A percentile compares a stretch with the other conserved stretches of the same genome.
phyloP scores from a whole-genome alignment of 2,888 invertebrate species.

The Mayetiola destructor region DNA sequence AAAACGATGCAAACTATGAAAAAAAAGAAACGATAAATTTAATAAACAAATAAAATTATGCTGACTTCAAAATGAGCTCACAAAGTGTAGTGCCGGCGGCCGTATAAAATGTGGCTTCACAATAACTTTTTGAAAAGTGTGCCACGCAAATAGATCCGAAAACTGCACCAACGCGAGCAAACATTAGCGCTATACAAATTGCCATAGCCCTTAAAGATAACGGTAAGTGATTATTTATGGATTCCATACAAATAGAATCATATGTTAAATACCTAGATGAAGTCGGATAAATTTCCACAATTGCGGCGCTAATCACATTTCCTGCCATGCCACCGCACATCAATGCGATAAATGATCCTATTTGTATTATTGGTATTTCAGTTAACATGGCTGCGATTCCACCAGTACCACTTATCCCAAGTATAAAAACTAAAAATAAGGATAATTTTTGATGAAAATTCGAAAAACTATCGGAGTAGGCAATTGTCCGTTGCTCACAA shows the following conservation, averaged over 20 bases:
- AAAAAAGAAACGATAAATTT: neutral
- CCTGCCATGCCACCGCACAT: constrained; percentile 26
- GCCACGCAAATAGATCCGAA: constrained; percentile 29
- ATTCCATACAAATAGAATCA: too few species aligned
- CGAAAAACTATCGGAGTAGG: too few species aligned
- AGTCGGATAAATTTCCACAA: constrained; percentile 31
- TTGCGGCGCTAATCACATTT: constrained; percentile 28
- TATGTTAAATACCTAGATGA: constrained; percentile 30
- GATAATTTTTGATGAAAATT: neutral
- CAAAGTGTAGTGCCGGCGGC: neutral
- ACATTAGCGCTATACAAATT: constrained; percentile 39
- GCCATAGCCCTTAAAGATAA: constrained; percentile 43
- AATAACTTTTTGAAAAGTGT: neutral
- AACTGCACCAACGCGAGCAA: constrained; percentile 38
- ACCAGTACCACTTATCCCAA: constrained; percentile 22
- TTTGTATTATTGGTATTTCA: constrained; percentile 23
- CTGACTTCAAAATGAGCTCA: neutral
- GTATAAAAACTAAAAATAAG: neutral
- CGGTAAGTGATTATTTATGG: too few species aligned
- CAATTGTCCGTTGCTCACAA: constrained; percentile 21
- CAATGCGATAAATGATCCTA: constrained; percentile 25
- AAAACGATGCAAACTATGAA: neutral
- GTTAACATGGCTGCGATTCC: constrained; percentile 23
- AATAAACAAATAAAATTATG: neutral
- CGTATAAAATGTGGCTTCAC: neutral